Evolutionary conservation across 2,797 vertebrate genomes (phyloP).

Genomic region (Phalanger gymnotis): DNA sequence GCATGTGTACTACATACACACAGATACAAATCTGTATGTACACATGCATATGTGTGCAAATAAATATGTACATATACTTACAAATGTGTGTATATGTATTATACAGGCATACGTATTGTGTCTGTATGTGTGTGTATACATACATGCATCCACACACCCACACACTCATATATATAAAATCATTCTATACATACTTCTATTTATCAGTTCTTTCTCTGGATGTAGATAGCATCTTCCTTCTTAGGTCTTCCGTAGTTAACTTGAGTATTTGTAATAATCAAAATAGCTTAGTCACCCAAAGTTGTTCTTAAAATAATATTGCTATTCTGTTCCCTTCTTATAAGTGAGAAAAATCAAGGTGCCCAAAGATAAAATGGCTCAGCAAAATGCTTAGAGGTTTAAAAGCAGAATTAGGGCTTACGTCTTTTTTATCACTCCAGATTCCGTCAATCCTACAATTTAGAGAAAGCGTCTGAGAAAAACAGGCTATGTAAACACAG

Average conservation of each 20-base stretch:
- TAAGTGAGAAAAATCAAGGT: not conserved
- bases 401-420: not conserved
- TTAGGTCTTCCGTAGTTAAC: not conserved
- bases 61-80: too few species aligned
- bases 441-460: not conserved
- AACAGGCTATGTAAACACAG: not conserved
- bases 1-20: too few species aligned
- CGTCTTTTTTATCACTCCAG: not conserved
- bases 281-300: not conserved
- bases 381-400: not conserved
- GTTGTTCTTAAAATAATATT: not conserved
- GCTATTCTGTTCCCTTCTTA: not conserved
- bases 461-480: not conserved
- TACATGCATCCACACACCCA: too few species aligned
- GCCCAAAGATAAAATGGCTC: not conserved
- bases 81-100: too few species aligned
- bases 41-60: too few species aligned
- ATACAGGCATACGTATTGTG: too few species aligned
- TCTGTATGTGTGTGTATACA: too few species aligned
- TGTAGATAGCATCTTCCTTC: not conserved
- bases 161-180: too few species aligned
- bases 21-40: too few species aligned
- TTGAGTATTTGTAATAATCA: not conserved
- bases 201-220: not conserved
- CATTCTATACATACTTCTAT: too few species aligned